Percentiles rank a stretch among this genome's conserved stretches.
Conservation (phyloP, 1,140 invertebrate species). For the Heliconius congener region DNA sequence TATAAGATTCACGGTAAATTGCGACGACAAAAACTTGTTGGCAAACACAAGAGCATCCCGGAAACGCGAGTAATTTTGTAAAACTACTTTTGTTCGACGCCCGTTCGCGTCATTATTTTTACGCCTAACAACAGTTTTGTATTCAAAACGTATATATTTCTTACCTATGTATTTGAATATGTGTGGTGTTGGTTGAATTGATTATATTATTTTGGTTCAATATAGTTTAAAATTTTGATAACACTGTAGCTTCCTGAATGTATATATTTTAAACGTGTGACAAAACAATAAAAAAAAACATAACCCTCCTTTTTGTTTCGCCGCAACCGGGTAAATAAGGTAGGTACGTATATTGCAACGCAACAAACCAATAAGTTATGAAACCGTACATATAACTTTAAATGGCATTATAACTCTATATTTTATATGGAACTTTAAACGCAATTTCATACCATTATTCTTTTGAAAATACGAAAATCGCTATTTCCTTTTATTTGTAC, state of each 20-base stretch:
- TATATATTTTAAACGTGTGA: background rate
- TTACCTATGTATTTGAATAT: background rate
- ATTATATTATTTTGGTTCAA: conserved; percentile 23
- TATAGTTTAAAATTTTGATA: background rate
- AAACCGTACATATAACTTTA: background rate
- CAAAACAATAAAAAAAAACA: no score
- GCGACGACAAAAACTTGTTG: conserved; percentile 19
- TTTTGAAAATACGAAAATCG: no score
- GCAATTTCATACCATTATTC: no score
- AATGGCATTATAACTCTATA: background rate
- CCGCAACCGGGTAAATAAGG: no score
- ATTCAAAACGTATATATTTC: conserved; percentile 27
- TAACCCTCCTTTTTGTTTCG: no score
- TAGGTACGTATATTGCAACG: no score
- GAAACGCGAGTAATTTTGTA: conserved; percentile 33
- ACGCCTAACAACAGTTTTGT: conserved; percentile 31
- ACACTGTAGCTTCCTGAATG: background rate
- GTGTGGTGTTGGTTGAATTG: background rate
- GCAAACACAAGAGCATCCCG: conserved; percentile 30
- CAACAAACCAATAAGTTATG: background rate
- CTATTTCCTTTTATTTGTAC: background rate
- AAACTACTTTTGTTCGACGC: conserved; percentile 34
- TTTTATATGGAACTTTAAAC: background rate
- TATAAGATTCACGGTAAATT: conserved; percentile 18
- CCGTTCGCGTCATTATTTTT: conserved; percentile 37